These are phyloP conservation scores for Halictus quadricinctus DNA, from an alignment of 2,888 invertebrate genomes.

Conservation along the genomic window DNA sequence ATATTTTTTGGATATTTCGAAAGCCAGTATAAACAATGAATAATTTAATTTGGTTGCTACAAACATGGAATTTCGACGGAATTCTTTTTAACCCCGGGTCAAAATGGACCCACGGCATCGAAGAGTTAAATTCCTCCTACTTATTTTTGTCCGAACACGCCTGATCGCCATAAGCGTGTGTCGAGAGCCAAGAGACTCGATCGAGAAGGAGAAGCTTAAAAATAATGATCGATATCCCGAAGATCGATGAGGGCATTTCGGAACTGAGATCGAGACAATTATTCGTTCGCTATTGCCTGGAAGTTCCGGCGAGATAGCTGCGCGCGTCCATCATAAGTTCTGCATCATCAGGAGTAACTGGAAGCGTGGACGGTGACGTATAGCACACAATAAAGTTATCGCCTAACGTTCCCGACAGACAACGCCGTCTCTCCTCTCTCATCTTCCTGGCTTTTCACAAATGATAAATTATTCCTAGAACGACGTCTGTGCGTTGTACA, in stretches of 20 bases:
- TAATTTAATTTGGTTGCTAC: no score
- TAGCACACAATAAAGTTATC: neutral
- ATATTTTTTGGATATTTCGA: no score
- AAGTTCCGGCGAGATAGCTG: neutral
- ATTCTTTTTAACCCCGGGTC: no score
- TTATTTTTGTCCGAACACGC: no score
- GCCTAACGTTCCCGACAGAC: neutral
- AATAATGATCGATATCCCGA: neutral
- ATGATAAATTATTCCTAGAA: neutral
- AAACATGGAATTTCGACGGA: no score
- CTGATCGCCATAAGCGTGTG: no score
- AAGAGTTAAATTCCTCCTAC: no score
- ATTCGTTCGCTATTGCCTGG: neutral
- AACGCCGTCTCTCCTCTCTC: neutral
- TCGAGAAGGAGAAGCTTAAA: neutral
- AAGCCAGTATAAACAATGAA: no score
- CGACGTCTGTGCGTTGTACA: no score
- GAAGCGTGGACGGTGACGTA: neutral
- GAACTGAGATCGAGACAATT: no score
- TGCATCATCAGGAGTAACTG: neutral
- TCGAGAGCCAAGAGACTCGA: neutral
- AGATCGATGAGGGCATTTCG: no score
- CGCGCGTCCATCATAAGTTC: neutral
- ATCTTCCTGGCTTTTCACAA: neutral
- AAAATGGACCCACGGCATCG: no score